A percentile compares a stretch with the other conserved stretches of the same genome.
These are phyloP conservation scores for Phenacoccus solenopsis DNA, from an alignment of 1,140 invertebrate species.

Conservation along the genomic window DNA sequence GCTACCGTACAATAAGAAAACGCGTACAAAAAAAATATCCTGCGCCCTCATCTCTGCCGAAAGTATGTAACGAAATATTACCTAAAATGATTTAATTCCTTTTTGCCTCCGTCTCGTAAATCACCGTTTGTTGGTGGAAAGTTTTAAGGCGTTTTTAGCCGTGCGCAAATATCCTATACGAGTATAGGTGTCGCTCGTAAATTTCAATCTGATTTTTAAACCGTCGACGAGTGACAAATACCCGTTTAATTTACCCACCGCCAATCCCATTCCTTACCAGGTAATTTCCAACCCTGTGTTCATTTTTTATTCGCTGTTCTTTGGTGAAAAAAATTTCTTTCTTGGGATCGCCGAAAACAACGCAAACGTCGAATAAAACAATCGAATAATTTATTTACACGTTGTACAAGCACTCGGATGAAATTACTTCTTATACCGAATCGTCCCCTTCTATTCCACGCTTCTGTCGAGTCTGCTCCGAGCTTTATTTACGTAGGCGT, in stretches of 20 bases:
- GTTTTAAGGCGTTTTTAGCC: not conserved
- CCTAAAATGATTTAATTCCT: conserved; percentile 3
- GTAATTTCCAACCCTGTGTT: not conserved
- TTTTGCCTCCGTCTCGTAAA: not conserved
- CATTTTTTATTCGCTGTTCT: no score
- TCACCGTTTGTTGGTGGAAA: not conserved
- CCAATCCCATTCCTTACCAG: not conserved
- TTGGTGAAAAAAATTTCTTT: no score
- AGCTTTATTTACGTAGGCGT: no score
- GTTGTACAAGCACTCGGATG: no score
- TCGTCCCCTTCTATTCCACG: no score
- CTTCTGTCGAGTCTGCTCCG: no score
- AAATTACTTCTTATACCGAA: no score
- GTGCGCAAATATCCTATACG: not conserved
- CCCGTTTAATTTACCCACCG: not conserved
- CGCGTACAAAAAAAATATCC: not conserved
- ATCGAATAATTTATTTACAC: not conserved
- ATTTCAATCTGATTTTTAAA: not conserved
- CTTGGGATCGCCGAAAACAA: no score
- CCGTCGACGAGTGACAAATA: not conserved
- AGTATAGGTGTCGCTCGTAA: not conserved
- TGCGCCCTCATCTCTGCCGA: no score
- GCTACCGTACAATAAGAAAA: not conserved
- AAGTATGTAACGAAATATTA: not conserved
- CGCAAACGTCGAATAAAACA: not conserved